phyloP scores from a whole-genome alignment of 2,888 invertebrate genomes.

The Patella depressa region DNA sequence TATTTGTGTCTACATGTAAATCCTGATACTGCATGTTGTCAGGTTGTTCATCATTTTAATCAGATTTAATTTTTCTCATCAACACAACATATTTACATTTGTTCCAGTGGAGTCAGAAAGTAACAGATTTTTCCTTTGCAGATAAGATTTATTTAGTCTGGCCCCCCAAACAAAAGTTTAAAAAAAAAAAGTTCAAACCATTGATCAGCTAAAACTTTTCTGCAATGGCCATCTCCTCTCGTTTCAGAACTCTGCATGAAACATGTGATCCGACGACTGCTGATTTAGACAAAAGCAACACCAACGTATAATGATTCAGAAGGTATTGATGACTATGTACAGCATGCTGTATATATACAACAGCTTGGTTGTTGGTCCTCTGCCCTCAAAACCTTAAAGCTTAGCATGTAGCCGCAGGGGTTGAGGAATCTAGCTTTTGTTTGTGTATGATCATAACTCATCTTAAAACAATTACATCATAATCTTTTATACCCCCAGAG shows the following conservation, averaged over 20 bases:
- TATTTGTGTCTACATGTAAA: too few relatives aligned
- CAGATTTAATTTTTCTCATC: too few relatives aligned
- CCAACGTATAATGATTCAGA: conserved; percentile 46
- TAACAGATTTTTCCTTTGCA: too few relatives aligned
- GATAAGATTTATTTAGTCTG: too few relatives aligned
- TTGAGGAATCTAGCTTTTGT: conserved; percentile 9
- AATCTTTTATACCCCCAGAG: too few relatives aligned
- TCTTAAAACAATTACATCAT: too few relatives aligned
- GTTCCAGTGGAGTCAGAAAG: too few relatives aligned
- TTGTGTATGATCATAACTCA: neutral
- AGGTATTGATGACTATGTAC: conserved; percentile 34
- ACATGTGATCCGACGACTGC: conserved; percentile 59
- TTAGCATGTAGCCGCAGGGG: conserved; percentile 7
- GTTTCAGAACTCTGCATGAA: conserved; percentile 64
- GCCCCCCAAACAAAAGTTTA: too few relatives aligned
- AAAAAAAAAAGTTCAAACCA: too few relatives aligned
- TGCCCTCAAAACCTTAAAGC: conserved; percentile 12
- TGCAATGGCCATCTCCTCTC: conserved; percentile 58
- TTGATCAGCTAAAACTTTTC: conserved; percentile 37
- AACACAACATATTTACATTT: too few relatives aligned
- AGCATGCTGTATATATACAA: conserved; percentile 33
- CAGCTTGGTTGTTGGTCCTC: neutral
- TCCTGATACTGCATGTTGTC: too few relatives aligned
- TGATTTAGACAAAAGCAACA: conserved; percentile 61
- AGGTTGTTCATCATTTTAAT: too few relatives aligned